Percentiles rank a stretch among this genome's conserved stretches.
Conservation (phyloP, 2,113 vertebrate species). For the Chauna torquata region DNA sequence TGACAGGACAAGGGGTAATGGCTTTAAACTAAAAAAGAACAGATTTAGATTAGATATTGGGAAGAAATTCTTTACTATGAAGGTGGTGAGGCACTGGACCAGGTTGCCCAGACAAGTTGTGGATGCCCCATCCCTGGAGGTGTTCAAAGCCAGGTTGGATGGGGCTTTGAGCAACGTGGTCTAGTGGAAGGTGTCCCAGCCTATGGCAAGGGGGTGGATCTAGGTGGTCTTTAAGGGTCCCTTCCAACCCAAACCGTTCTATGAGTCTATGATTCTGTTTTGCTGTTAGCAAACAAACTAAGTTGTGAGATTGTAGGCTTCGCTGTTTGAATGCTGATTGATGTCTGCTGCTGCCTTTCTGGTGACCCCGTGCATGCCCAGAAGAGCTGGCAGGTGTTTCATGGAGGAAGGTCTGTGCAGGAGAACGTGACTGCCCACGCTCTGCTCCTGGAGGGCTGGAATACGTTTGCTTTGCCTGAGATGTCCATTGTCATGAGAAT, state of each 20-base stretch:
- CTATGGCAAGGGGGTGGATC: neutral
- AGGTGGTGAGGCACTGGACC: neutral
- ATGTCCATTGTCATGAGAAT: neutral
- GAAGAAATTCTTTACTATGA: neutral
- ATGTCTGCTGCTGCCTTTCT: neutral
- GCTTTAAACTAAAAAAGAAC: neutral
- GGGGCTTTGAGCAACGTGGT: neutral
- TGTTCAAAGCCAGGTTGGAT: neutral
- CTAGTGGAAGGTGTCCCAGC: neutral
- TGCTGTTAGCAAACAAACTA: neutral
- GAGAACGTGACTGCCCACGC: neutral
- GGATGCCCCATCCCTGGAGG: neutral
- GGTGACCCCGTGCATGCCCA: fast-evolving
- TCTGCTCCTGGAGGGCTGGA: neutral
- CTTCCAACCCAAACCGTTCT: neutral
- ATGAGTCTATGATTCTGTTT: neutral
- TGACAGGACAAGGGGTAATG: neutral
- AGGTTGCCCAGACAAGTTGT: neutral
- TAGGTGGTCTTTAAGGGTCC: neutral
- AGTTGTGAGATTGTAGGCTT: neutral
- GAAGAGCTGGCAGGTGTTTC: fast-evolving
- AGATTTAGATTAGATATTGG: neutral
- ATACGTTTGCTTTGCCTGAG: neutral
- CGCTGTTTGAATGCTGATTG: neutral
- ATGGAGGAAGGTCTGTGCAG: neutral